A percentile compares a stretch with the other conserved stretches of the same genome.
Evolutionary conservation across 2,797 vertebrate genomes (phyloP).

Genomic region (Pygocentrus nattereri): DNA sequence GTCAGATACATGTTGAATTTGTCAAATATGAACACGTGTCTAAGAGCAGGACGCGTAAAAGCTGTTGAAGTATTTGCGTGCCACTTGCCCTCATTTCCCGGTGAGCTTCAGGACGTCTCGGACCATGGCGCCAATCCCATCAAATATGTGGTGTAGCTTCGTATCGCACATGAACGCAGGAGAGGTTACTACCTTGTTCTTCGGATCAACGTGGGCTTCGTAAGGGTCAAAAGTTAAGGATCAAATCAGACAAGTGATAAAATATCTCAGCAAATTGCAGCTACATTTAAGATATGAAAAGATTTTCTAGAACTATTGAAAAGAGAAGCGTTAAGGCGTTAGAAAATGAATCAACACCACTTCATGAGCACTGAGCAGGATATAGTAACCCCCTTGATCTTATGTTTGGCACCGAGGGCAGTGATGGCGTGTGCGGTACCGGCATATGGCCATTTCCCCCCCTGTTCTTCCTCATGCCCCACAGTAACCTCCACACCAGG

Average conservation of each 20-base stretch:
- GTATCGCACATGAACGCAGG: slow-evolving; percentile 90
- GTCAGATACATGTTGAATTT: background rate
- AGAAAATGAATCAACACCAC: background rate
- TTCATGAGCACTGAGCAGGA: slow-evolving; percentile 72
- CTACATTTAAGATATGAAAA: background rate
- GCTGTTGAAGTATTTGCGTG: background rate
- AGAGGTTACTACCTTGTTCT: slow-evolving; percentile 85
- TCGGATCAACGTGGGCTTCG: slow-evolving; percentile 84
- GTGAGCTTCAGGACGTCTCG: slow-evolving; percentile 80
- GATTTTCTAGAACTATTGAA: too few relatives aligned
- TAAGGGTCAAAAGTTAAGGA: slow-evolving; percentile 73
- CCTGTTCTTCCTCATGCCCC: slow-evolving; percentile 86
- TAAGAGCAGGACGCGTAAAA: background rate
- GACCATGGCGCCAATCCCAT: slow-evolving; percentile 88
- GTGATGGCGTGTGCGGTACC: slow-evolving; percentile 83
- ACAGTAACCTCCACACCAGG: slow-evolving; percentile 85
- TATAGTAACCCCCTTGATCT: slow-evolving; percentile 85
- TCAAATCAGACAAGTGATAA: slow-evolving; percentile 2
- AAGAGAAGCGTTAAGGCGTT: background rate
- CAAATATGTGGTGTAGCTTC: slow-evolving; percentile 82
- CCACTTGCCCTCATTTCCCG: slow-evolving; percentile 69
- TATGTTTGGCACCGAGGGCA: slow-evolving; percentile 84
- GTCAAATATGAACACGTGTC: background rate
- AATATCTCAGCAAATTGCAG: background rate
- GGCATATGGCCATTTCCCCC: slow-evolving; percentile 86